phyloP scores from a whole-genome alignment of 2,888 invertebrate species.

The Anorthoa munda region DNA sequence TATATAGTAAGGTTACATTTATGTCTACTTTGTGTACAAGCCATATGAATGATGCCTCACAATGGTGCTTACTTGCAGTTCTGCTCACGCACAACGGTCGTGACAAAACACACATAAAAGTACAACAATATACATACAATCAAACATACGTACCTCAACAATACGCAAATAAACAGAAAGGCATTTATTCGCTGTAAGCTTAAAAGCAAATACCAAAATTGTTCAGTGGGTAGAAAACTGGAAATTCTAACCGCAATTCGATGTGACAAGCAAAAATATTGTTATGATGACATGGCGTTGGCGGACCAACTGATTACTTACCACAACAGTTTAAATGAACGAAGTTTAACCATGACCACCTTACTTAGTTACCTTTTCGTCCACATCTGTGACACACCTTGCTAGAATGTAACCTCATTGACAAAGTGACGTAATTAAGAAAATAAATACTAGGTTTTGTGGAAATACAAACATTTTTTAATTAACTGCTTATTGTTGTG shows the following conservation, averaged over 20 bases:
- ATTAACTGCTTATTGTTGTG: slow-evolving; percentile 19
- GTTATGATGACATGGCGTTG: slow-evolving; percentile 14
- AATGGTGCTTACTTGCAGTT: slow-evolving; percentile 17
- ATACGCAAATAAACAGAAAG: slow-evolving; percentile 36
- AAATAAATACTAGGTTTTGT: slow-evolving; percentile 16
- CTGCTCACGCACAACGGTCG: slow-evolving; percentile 17
- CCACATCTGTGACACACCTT: slow-evolving; percentile 49
- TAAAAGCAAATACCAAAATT: slow-evolving; percentile 46
- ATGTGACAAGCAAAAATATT: slow-evolving; percentile 45
- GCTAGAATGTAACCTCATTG: slow-evolving; percentile 36
- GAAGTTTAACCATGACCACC: slow-evolving; percentile 5
- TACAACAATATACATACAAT: neutral
- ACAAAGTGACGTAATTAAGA: slow-evolving; percentile 45
- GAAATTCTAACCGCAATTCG: slow-evolving; percentile 41
- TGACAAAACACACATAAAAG: slow-evolving; percentile 14
- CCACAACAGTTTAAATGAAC: slow-evolving; percentile 19
- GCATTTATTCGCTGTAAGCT: slow-evolving; percentile 26
- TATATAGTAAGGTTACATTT: slow-evolving; percentile 2
- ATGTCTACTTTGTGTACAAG: neutral
- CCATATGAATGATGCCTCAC: neutral
- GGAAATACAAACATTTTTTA: slow-evolving; percentile 7
- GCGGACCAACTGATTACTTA: slow-evolving; percentile 36
- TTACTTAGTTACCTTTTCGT: slow-evolving; percentile 24
- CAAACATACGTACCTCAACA: slow-evolving; percentile 22
- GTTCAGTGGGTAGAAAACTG: slow-evolving; percentile 34